phyloP scores from a whole-genome alignment of 2,113 vertebrate species.

The Oceanodroma tethys region DNA sequence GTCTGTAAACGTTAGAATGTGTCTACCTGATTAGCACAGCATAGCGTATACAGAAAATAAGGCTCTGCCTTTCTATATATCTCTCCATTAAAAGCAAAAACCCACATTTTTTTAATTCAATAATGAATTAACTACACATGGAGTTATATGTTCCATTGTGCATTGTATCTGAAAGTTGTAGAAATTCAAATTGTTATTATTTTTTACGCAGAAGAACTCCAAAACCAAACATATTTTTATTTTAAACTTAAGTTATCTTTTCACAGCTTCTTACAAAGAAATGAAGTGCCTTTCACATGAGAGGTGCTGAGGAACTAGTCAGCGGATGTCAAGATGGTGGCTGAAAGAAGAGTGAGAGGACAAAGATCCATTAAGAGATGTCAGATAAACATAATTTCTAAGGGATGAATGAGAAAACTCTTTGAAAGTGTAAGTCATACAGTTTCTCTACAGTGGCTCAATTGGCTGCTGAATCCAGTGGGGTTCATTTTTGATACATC shows the following conservation, averaged over 20 bases:
- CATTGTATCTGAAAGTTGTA: not conserved
- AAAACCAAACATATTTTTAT: not conserved
- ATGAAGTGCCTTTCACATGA: not conserved
- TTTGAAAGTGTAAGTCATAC: not conserved
- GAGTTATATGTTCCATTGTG: not conserved
- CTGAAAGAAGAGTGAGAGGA: not conserved
- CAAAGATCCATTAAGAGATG: not conserved
- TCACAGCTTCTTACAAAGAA: not conserved
- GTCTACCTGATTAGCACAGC: not conserved
- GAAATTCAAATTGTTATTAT: not conserved
- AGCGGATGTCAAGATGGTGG: not conserved
- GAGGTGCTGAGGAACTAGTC: not conserved
- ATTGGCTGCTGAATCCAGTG: not conserved
- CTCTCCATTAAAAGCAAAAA: not conserved
- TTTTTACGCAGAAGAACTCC: not conserved
- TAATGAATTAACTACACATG: not conserved
- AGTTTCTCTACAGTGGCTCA: not conserved
- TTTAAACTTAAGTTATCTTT: not conserved
- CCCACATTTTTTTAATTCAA: not conserved
- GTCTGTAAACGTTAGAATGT: not conserved
- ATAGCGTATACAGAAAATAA: not conserved
- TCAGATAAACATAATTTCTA: not conserved
- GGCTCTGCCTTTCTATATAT: not conserved
- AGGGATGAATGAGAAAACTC: not conserved
- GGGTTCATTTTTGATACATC: not conserved